Evolutionary conservation across 1,140 invertebrate genomes (phyloP), one percentile per base, ranked within the genome.

Genomic region (Epicauta chinensis): DNA sequence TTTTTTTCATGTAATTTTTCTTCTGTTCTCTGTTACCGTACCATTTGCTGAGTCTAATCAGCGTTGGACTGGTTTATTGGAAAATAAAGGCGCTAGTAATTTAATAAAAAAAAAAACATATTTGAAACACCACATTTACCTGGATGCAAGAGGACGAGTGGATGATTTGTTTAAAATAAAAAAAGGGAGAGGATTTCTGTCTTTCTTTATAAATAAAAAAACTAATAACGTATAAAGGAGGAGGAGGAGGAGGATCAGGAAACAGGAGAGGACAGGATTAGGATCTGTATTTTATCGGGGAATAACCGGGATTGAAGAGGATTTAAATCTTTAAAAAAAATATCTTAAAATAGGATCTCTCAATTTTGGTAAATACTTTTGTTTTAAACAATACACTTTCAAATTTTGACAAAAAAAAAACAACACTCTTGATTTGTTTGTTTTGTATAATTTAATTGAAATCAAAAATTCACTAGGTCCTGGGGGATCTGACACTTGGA

Each of bases 101-200:
- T 35, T 51, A 43, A 43, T n/a, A 51, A 42, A 42, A 35, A 43
- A 43, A 42, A 42, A 17, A 30, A 12, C 49, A 4, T 42, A 51
- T 14, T 13, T n/a, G n/a, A 31, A 32, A 32, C 42, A 32, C 12
- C 32, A 32, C n/a, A 30, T 32, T 14, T 29, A 14, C 42, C 29
- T 23, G 15, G 23, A 49, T 51, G 17, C 46, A 55, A 55, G 53
- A 55, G 53, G 23, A 23, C 4, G 53, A 55, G 45, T 41, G 53
- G 46, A 49, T 49, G 53, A 49, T 49, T 30, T 34, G 49, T 49
- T n/a, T 47, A 43, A 35, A 15, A 41, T 23, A 23, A 7, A 7
- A 7, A 23, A 23, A 23, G 4, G 34, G 40, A 40, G 53, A 47
- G 46, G 43, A 34, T n/a, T n/a, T n/a, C n/a, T n/a, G n/a, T n/a